A percentile compares a stretch with the other conserved stretches of the same genome.
phyloP scores from a whole-genome alignment of 2,113 vertebrate species.

The Pseudopodoces humilis region DNA sequence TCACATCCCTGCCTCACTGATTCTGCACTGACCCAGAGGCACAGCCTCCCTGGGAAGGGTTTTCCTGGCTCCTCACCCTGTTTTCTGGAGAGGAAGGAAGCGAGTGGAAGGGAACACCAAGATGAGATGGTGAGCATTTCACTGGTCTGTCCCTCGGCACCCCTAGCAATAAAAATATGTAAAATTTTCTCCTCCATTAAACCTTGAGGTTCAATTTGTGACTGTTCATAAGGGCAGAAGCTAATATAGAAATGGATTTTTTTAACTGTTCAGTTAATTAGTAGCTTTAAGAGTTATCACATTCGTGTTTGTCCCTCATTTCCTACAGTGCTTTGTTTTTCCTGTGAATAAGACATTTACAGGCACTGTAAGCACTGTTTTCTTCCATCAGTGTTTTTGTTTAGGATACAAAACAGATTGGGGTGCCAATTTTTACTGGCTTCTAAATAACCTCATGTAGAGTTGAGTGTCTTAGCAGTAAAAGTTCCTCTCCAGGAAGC shows the following conservation, averaged over 20 bases:
- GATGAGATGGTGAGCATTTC: background rate
- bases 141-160: background rate
- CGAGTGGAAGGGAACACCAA: background rate
- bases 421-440: background rate
- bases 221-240: background rate
- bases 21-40: background rate
- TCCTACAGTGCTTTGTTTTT: background rate
- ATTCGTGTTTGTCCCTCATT: rapidly evolving
- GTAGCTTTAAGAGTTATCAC: background rate
- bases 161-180: background rate
- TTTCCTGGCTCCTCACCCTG: background rate
- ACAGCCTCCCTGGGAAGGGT: background rate
- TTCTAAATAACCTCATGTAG: background rate
- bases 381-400: background rate
- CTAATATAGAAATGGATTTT: background rate
- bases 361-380: background rate
- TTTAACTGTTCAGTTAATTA: background rate
- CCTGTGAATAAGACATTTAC: background rate
- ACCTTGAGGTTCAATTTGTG: background rate
- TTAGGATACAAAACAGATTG: background rate
- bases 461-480: background rate
- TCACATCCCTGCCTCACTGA: background rate
- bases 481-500: background rate
- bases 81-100: background rate
- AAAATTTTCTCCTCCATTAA: background rate